Percentiles rank a stretch among this genome's conserved stretches.
Evolutionary conservation across 2,888 invertebrate genomes (phyloP).

Genomic region (Dryomyza anilis): DNA sequence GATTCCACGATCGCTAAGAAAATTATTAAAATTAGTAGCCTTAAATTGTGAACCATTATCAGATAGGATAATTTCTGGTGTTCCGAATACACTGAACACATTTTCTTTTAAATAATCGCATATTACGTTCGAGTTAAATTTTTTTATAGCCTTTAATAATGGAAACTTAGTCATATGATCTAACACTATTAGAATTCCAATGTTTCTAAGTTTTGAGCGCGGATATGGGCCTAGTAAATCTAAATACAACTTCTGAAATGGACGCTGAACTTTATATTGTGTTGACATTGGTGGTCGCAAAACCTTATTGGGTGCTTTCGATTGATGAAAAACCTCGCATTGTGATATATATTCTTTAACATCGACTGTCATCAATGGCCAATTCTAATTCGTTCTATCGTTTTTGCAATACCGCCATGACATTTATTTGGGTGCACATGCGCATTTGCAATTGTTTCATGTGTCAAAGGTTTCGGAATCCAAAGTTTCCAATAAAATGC

Average conservation of each 20-base stretch:
- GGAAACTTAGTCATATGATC: slow-evolving; percentile 25
- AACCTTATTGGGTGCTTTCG: slow-evolving; percentile 17
- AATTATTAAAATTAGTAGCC: slow-evolving; percentile 20
- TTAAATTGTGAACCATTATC: slow-evolving; percentile 31
- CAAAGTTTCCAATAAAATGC: not conserved
- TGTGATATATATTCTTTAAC: slow-evolving; percentile 13
- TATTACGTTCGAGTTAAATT: slow-evolving; percentile 21
- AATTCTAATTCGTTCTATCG: slow-evolving; percentile 23
- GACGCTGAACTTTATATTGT: slow-evolving; percentile 5
- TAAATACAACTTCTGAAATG: slow-evolving; percentile 15
- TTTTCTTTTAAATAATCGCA: slow-evolving; percentile 24
- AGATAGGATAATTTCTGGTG: slow-evolving; percentile 21
- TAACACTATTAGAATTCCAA: slow-evolving; percentile 28
- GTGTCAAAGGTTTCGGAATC: slow-evolving; percentile 17
- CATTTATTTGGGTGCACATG: no score
- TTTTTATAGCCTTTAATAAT: slow-evolving; percentile 28
- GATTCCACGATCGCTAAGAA: slow-evolving; percentile 25
- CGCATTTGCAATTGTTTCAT: no score
- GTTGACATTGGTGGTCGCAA: slow-evolving; percentile 17
- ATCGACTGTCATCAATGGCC: slow-evolving; percentile 19
- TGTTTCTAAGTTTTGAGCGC: slow-evolving; percentile 23
- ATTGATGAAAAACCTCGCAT: slow-evolving; percentile 16
- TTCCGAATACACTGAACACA: slow-evolving; percentile 28
- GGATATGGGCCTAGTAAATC: slow-evolving; percentile 32
- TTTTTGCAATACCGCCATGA: slow-evolving; percentile 23